phyloP scores from a whole-genome alignment of 37 sponge, comb jelly and placozoan genomes.

The Petrosia ficiformis region DNA sequence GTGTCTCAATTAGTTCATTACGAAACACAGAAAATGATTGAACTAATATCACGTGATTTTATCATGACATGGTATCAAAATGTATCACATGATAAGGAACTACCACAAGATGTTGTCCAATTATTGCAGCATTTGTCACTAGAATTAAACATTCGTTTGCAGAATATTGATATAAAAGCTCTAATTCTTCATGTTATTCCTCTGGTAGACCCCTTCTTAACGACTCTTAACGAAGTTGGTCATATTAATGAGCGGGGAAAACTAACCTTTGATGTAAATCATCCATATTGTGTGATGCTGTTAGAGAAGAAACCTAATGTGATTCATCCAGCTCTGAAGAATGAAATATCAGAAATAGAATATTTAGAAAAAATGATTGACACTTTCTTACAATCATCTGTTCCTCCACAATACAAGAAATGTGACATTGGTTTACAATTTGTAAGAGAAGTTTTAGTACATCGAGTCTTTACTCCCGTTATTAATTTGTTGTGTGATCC shows the following conservation, averaged over 20 bases:
- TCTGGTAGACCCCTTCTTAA: constrained; percentile 45
- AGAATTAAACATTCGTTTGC: constrained; percentile 39
- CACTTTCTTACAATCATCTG: constrained; percentile 23
- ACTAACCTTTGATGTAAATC: constrained; percentile 30
- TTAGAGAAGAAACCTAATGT: constrained; percentile 40
- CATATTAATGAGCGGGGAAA: constrained; percentile 17
- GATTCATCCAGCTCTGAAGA: constrained; percentile 42
- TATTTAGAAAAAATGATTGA: constrained; percentile 49
- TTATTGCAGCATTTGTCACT: constrained; percentile 54
- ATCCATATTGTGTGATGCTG: constrained; percentile 29
- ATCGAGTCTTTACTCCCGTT: constrained; percentile 39
- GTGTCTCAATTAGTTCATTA: constrained; percentile 21
- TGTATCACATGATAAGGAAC: constrained; percentile 42
- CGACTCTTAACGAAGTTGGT: constrained; percentile 55
- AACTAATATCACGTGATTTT: constrained; percentile 62
- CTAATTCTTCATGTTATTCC: constrained; percentile 31
- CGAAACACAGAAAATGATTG: constrained; percentile 69
- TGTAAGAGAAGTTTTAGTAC: constrained; percentile 57
- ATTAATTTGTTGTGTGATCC: constrained; percentile 59
- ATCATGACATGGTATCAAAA: constrained; percentile 42
- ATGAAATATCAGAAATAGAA: constrained; percentile 18
- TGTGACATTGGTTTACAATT: constrained; percentile 53
- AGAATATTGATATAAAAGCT: constrained; percentile 32
- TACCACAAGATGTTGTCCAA: constrained; percentile 46
- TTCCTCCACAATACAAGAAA: constrained; percentile 41